phyloP scores from a whole-genome alignment of 2,888 invertebrate species.

The Augochlorella aurata region DNA sequence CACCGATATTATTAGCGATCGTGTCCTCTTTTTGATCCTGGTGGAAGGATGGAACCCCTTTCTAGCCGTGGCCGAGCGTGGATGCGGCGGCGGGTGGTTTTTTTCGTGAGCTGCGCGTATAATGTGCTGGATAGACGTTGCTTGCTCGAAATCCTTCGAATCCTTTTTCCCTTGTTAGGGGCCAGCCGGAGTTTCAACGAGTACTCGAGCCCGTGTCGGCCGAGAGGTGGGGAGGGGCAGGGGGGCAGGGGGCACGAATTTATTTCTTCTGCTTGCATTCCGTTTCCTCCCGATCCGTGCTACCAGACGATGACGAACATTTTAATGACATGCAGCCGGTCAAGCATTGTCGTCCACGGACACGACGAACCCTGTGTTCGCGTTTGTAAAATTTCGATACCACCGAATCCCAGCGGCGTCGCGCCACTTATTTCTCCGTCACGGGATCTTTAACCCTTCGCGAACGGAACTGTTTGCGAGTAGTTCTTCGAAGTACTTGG shows the following conservation, averaged over 20 bases:
- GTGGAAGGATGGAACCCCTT: conserved; percentile 52
- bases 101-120: conserved; percentile 67
- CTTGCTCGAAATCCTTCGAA: conserved; percentile 68
- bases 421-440: background rate
- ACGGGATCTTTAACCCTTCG: too few species aligned
- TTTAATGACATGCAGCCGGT: conserved; percentile 46
- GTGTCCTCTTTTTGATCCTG: conserved; percentile 78
- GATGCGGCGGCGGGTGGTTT: conserved; percentile 57
- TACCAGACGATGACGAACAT: conserved; percentile 38
- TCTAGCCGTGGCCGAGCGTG: conserved; percentile 40
- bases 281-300: conserved; percentile 23
- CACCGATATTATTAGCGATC: conserved; percentile 81
- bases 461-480: too few species aligned
- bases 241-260: conserved; percentile 39
- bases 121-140: conserved; percentile 71
- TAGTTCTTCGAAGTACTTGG: too few species aligned
- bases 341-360: conserved; percentile 19
- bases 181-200: conserved; percentile 43
- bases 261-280: conserved; percentile 51
- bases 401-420: background rate
- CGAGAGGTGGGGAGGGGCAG: background rate
- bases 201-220: conserved; percentile 34
- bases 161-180: conserved; percentile 61
- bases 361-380: background rate
- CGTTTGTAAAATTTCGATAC: conserved; percentile 3